Percentiles rank a stretch among this genome's conserved stretches.
Conservation (phyloP, 2,113 vertebrate genomes). For the Ranitomeya imitator region DNA sequence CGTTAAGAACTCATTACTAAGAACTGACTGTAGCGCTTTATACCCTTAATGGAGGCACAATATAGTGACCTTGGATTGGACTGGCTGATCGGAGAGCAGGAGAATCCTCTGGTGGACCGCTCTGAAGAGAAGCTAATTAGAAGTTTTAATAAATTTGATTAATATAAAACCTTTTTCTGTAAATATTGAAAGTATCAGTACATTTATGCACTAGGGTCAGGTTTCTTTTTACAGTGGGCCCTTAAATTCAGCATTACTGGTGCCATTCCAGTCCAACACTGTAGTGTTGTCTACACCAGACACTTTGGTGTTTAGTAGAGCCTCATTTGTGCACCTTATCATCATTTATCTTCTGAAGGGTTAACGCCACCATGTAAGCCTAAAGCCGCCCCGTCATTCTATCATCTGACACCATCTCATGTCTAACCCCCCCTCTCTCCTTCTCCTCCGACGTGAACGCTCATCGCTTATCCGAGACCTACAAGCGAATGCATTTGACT, state of each 20-base stretch:
- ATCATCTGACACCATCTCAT: slow-evolving; percentile 7
- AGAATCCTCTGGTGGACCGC: too few species aligned
- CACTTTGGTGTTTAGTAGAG: background rate
- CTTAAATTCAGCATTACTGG: too few species aligned
- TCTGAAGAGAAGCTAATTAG: too few species aligned
- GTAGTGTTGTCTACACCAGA: background rate
- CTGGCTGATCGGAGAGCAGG: too few species aligned
- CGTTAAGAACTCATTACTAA: background rate
- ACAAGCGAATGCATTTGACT: slow-evolving; percentile 50
- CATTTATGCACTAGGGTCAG: too few species aligned
- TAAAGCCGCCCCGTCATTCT: slow-evolving; percentile 11
- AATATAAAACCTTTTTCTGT: too few species aligned
- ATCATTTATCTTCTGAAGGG: background rate
- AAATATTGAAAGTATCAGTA: too few species aligned
- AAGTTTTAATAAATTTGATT: too few species aligned
- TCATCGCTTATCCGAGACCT: slow-evolving; percentile 44
- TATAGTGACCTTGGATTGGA: too few species aligned
- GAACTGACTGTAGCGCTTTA: background rate
- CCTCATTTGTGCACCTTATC: background rate
- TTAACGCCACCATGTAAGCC: background rate
- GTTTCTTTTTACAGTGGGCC: too few species aligned
- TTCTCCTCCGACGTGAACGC: background rate
- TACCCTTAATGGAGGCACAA: background rate
- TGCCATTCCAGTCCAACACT: too few species aligned
- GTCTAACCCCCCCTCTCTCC: background rate